Evolutionary conservation across 2,888 invertebrate genomes (phyloP).

Genomic region (Thecocarcelia acutangulata): DNA sequence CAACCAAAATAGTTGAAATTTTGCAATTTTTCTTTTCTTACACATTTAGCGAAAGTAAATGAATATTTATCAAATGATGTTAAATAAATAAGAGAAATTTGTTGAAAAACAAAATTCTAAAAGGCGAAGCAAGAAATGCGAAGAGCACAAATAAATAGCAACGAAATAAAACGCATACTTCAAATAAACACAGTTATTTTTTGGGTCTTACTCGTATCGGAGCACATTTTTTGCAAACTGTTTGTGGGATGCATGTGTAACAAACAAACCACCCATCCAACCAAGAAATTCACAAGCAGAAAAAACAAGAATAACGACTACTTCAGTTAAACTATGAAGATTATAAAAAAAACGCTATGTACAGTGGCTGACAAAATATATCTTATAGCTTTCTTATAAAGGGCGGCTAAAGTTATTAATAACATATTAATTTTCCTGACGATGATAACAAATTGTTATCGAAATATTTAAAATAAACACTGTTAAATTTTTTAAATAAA

Average conservation of each 20-base stretch:
- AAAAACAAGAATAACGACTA: slow-evolving; percentile 18
- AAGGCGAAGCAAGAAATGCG: slow-evolving; percentile 3
- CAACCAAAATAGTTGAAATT: slow-evolving; percentile 6
- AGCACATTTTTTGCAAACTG: slow-evolving; percentile 25
- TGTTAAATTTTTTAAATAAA: too few species aligned
- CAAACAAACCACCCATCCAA: slow-evolving; percentile 29
- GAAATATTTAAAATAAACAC: too few species aligned
- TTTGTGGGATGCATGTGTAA: slow-evolving; percentile 59
- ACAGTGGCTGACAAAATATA: too few species aligned
- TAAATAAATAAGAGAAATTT: slow-evolving; percentile 34
- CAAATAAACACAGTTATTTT: not conserved
- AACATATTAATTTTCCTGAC: too few species aligned
- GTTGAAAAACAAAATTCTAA: not conserved
- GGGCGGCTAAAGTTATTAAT: too few species aligned
- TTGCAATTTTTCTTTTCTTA: slow-evolving; percentile 7
- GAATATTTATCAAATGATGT: slow-evolving; percentile 39
- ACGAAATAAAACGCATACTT: slow-evolving; percentile 6
- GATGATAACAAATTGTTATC: too few species aligned
- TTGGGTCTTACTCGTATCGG: not conserved
- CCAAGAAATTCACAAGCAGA: slow-evolving; percentile 5
- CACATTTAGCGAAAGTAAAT: slow-evolving; percentile 51
- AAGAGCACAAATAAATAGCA: not conserved
- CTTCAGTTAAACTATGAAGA: too few species aligned
- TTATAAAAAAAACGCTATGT: too few species aligned
- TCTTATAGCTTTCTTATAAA: too few species aligned